Conservation (phyloP, 2,888 invertebrate genomes). For the Lycophotia porphyrea region DNA sequence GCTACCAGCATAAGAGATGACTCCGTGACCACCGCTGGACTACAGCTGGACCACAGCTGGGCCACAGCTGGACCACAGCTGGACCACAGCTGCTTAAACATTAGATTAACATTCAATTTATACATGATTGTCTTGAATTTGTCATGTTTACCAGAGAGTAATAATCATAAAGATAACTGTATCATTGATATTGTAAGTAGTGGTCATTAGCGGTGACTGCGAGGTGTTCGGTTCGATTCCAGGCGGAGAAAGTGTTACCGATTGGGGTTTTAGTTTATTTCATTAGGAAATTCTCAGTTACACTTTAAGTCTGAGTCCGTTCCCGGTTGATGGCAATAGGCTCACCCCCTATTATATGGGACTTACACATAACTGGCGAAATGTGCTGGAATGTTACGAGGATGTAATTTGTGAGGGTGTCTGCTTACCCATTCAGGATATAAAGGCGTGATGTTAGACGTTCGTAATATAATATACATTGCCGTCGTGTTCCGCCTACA, state of each 20-base stretch:
- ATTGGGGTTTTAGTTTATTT: neutral
- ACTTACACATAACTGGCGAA: neutral
- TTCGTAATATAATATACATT: neutral
- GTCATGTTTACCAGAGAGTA: neutral
- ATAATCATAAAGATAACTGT: neutral
- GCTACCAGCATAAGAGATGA: neutral
- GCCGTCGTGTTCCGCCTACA: slow-evolving; percentile 1
- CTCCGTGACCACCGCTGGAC: neutral
- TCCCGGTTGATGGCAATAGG: neutral
- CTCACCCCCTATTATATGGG: neutral
- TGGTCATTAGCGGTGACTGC: neutral
- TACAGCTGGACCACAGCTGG: neutral
- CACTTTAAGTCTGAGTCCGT: neutral
- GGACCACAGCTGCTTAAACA: neutral
- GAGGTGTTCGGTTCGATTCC: neutral
- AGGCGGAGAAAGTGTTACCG: neutral
- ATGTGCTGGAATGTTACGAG: neutral
- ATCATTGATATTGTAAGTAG: neutral
- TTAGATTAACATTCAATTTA: neutral
- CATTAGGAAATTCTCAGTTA: neutral
- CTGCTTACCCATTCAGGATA: fast-evolving
- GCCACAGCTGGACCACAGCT: neutral
- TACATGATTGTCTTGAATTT: too few species aligned
- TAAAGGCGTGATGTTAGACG: neutral
- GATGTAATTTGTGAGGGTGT: neutral